Evolutionary conservation across 2,797 vertebrate genomes (phyloP).

Genomic region (Bradypodion pumilum): DNA sequence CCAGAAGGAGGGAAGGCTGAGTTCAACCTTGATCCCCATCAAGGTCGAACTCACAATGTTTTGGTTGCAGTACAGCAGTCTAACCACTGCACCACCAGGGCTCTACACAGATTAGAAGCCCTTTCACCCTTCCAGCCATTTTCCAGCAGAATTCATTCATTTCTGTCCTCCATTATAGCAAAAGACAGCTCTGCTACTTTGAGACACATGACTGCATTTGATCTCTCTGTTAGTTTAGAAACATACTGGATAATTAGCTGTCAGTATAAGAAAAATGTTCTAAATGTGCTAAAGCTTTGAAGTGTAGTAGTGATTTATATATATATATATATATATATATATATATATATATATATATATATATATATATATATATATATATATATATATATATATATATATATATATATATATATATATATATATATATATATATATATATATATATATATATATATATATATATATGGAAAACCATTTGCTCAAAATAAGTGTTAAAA

Average conservation of each 20-base stretch:
- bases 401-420: not conserved
- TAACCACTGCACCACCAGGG: too few relatives aligned
- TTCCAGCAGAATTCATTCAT: not conserved
- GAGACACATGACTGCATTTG: slow-evolving; percentile 2
- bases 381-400: not conserved
- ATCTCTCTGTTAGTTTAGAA: not conserved
- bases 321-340: not conserved
- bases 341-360: not conserved
- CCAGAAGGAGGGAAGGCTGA: too few relatives aligned
- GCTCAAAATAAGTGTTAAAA: not conserved
- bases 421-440: not conserved
- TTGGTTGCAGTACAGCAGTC: too few relatives aligned
- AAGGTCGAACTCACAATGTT: too few relatives aligned
- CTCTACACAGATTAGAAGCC: too few relatives aligned
- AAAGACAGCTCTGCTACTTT: slow-evolving; percentile 1
- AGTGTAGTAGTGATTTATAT: not conserved
- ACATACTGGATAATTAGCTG: not conserved
- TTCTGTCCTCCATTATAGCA: not conserved
- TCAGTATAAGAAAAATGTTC: fast-evolving
- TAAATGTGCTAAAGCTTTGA: not conserved
- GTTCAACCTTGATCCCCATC: too few relatives aligned
- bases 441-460: not conserved
- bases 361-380: not conserved
- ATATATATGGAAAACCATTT: slow-evolving; percentile 11
- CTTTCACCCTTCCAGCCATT: not conserved